These are phyloP conservation scores for Synergus japonicus DNA, from an alignment of 2,888 invertebrate species.

Conservation along the genomic window DNA sequence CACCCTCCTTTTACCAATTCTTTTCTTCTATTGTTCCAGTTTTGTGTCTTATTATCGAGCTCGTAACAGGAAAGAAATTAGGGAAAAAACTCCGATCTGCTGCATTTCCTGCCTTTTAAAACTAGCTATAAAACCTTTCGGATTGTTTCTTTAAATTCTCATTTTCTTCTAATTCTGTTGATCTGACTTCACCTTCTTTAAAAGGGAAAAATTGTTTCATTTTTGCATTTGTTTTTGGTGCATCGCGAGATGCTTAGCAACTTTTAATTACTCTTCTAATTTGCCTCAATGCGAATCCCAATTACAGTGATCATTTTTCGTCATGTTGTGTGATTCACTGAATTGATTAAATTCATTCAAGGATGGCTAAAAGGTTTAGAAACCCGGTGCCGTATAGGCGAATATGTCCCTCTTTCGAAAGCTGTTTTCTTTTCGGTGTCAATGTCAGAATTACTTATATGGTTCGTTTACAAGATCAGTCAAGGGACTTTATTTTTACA, in stretches of 20 bases:
- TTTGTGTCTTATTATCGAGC: too few species aligned
- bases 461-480: slow-evolving; percentile 34
- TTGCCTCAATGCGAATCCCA: neutral
- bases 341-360: slow-evolving; percentile 6
- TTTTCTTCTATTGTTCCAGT: neutral
- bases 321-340: slow-evolving; percentile 1
- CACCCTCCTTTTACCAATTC: neutral
- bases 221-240: neutral
- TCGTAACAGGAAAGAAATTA: neutral
- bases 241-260: neutral
- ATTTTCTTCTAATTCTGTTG: neutral
- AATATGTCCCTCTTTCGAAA: slow-evolving; percentile 19
- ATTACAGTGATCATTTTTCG: slow-evolving; percentile 24
- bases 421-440: slow-evolving; percentile 29
- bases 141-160: too few species aligned
- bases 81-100: too few species aligned
- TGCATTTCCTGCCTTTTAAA: too few species aligned
- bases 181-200: neutral
- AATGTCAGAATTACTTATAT: slow-evolving; percentile 37
- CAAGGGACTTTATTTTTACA: slow-evolving; percentile 38
- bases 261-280: slow-evolving; percentile 17
- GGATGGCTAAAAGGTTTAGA: slow-evolving; percentile 13
- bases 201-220: neutral
- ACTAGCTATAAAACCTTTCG: too few species aligned
- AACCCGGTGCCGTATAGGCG: slow-evolving; percentile 2